Base-by-base conservation (phyloP, 2,888 invertebrate genomes). In the Phortica okadai region DNA sequence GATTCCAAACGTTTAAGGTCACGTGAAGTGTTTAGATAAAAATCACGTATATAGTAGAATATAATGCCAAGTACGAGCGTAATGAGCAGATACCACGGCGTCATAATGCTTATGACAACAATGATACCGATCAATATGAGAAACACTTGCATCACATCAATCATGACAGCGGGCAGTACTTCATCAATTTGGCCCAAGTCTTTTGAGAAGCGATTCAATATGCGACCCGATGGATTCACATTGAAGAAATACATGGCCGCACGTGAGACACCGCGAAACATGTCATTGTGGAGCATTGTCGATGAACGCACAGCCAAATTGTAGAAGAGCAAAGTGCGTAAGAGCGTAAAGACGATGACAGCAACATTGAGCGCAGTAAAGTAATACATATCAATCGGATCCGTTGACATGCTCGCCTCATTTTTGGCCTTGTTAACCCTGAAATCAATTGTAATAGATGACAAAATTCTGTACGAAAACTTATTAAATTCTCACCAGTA, bases 181-280 rank as follows among this genome's bases (percentile, higher is more conserved):
- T 92, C 92, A 81, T 92, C 92, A 89, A 94, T 79, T 92, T 92
- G 82, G 5, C 92, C 97, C 93, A 97, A 95, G 88, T 98, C 98
- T 91, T 97, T 97, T 0, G 97, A 95, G 91, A 98, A 97, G 42
- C 98, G 92, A 91, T 97, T 97, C 59, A 98, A 92, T 82, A 98
- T 95, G 44, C 96, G 92, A 0, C 96, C 96, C 0, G 95, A 95
- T 0, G 97, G 95, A 91, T 97, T 97, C 2, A 94, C 94, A 89
- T 97, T 96, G 92, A 98, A 98, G 92, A 98, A 98, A 50, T 94
- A 92, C 94, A 97, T 96, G 0, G 96, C 94, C 0, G 96, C 95
- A 69, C 95, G 93, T 6, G 96, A 95, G 42, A 98, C 94, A 50
- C 95, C 93, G 14, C 92, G 90, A 90, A 97, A 97, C 97, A 98